Conservation (phyloP, 2,888 invertebrate species). For the Mactromeris polynyma region DNA sequence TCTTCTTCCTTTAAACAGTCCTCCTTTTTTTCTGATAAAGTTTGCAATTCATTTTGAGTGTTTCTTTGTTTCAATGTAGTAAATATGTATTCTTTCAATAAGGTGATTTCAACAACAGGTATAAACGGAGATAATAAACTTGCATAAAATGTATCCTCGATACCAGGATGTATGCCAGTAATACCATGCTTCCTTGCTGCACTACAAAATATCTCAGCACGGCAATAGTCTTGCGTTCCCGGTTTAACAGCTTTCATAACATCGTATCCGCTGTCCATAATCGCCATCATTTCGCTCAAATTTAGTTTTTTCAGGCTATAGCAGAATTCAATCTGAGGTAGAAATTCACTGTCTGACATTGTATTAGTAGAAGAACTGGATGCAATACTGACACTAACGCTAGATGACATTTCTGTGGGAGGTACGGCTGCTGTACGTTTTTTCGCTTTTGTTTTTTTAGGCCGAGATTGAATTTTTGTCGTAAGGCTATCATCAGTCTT, state of each 20-base stretch:
- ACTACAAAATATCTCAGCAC: slow-evolving; percentile 9
- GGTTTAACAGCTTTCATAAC: neutral
- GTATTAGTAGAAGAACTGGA: neutral
- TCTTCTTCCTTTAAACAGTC: neutral
- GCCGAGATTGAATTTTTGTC: too few relatives aligned
- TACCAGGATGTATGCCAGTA: neutral
- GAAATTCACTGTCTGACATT: neutral
- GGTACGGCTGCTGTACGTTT: neutral
- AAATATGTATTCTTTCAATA: neutral
- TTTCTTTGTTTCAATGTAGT: neutral
- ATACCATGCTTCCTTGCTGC: slow-evolving; percentile 18
- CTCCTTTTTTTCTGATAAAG: neutral
- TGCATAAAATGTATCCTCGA: neutral
- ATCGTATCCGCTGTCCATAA: slow-evolving; percentile 8
- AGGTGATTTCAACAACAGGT: neutral
- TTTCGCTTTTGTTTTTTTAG: neutral
- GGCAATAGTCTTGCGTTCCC: neutral
- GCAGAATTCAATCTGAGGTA: neutral
- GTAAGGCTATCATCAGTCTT: too few relatives aligned
- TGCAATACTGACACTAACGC: neutral
- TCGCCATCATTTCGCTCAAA: slow-evolving; percentile 18
- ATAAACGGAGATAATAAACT: slow-evolving; percentile 24
- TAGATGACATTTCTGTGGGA: neutral
- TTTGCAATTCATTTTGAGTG: neutral
- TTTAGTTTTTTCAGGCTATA: slow-evolving; percentile 21